phyloP scores from a whole-genome alignment of 1,140 invertebrate species.

The Neocloeon triangulifer region DNA sequence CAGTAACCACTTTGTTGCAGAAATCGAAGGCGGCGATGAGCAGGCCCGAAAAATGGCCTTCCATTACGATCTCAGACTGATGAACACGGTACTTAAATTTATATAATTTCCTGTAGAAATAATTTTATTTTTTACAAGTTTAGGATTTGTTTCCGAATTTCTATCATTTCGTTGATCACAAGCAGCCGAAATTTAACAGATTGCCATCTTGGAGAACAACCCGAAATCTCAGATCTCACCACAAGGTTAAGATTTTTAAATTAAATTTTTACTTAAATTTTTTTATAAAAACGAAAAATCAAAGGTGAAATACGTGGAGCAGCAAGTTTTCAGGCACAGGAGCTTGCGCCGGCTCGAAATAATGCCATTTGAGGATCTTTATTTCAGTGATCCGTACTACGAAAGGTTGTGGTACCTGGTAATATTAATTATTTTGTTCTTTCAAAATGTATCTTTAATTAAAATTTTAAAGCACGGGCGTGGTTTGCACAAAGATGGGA shows the following conservation, averaged over 20 bases:
- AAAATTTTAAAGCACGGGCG: too few relatives aligned
- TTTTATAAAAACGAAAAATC: too few relatives aligned
- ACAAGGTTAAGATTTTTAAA: too few relatives aligned
- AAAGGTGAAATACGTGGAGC: constrained; percentile 7
- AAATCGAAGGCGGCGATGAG: background rate
- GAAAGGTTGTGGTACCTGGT: constrained; percentile 22
- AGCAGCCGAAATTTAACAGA: background rate
- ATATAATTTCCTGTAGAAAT: constrained; percentile 1
- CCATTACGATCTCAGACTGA: background rate
- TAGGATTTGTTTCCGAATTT: background rate
- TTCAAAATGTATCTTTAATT: too few relatives aligned
- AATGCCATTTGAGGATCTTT: constrained; percentile 4
- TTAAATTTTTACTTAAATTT: too few relatives aligned
- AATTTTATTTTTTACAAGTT: background rate
- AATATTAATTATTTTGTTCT: too few relatives aligned
- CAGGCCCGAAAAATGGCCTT: background rate
- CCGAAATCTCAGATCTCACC: background rate
- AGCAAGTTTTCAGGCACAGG: constrained; percentile 4
- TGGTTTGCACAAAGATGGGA: background rate
- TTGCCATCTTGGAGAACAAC: background rate
- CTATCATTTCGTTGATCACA: background rate
- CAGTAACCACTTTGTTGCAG: background rate
- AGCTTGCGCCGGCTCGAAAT: constrained; percentile 1
- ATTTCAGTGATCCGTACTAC: constrained; percentile 18
- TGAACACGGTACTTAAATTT: background rate